These are phyloP conservation scores for Aleiodes sp. DNA, from an alignment of 1,140 invertebrate species.

Conservation along the genomic window DNA sequence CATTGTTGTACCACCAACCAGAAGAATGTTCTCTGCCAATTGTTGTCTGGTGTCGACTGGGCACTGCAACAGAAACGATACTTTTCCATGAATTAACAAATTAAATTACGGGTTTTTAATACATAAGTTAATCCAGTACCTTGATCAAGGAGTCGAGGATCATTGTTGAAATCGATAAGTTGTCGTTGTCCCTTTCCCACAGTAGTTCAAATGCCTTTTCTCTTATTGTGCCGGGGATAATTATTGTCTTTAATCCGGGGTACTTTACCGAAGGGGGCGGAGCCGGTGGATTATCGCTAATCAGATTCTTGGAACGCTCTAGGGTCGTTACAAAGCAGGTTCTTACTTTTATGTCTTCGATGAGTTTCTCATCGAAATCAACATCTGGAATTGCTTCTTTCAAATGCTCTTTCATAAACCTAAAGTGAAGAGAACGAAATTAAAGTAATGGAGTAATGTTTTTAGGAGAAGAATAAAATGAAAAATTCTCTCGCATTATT, in stretches of 20 bases:
- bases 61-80: constrained; percentile 67
- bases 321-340: constrained; percentile 86
- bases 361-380: constrained; percentile 66
- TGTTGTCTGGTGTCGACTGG: constrained; percentile 78
- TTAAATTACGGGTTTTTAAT: constrained; percentile 13
- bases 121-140: constrained; percentile 62
- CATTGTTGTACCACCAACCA: constrained; percentile 87
- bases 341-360: constrained; percentile 78
- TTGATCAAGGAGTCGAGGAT: constrained; percentile 82
- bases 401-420: constrained; percentile 51
- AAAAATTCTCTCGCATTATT: too few relatives aligned
- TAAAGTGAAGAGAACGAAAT: too few relatives aligned
- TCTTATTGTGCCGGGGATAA: constrained; percentile 76
- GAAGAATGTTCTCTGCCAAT: constrained; percentile 83
- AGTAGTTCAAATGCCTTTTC: constrained; percentile 84
- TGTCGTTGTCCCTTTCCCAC: constrained; percentile 86
- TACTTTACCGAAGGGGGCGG: constrained; percentile 76
- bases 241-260: constrained; percentile 71
- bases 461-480: too few relatives aligned
- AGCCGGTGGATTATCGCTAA: constrained; percentile 58
- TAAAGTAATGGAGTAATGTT: too few relatives aligned
- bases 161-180: constrained; percentile 84
- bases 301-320: constrained; percentile 73
- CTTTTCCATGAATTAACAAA: too few relatives aligned
- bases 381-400: constrained; percentile 50